Evolutionary conservation across 2,797 vertebrate genomes (phyloP).

Genomic region (Setipinna tenuifilis): DNA sequence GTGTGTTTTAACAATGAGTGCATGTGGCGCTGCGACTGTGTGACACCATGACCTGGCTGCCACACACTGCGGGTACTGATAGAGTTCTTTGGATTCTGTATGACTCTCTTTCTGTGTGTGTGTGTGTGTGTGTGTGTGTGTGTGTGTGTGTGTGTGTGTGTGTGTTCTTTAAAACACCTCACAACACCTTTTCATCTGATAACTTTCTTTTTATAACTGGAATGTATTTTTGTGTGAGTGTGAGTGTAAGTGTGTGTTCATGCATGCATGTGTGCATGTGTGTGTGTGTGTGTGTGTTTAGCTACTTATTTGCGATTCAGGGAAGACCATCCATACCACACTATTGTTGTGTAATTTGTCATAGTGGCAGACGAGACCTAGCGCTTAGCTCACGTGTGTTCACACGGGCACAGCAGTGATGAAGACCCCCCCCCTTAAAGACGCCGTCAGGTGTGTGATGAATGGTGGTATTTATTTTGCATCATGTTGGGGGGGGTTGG

Average conservation of each 20-base stretch:
- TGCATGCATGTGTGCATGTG: background rate
- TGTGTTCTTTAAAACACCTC: background rate
- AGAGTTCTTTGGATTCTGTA: slow-evolving; percentile 29
- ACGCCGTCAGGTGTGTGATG: background rate
- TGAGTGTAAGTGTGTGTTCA: background rate
- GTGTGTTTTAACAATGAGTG: background rate
- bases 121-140: slow-evolving; percentile 38
- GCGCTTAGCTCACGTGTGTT: background rate
- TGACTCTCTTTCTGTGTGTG: slow-evolving; percentile 13
- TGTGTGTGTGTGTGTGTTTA: background rate
- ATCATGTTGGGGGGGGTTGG: too few relatives aligned
- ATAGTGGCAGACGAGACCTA: background rate
- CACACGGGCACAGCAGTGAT: background rate
- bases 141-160: background rate
- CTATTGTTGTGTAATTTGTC: slow-evolving; percentile 1
- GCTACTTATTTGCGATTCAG: background rate
- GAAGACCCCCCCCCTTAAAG: background rate
- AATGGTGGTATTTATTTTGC: background rate
- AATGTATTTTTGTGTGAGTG: background rate
- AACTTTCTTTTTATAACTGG: background rate
- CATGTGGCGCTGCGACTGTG: background rate
- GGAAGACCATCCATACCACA: background rate
- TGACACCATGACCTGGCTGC: background rate
- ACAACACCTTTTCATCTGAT: background rate
- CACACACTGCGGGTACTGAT: slow-evolving; percentile 43